A percentile compares a stretch with the other conserved stretches of the same genome.
These are phyloP conservation scores for Tringa solitaria DNA, from an alignment of 2,113 vertebrate species.

Conservation along the genomic window DNA sequence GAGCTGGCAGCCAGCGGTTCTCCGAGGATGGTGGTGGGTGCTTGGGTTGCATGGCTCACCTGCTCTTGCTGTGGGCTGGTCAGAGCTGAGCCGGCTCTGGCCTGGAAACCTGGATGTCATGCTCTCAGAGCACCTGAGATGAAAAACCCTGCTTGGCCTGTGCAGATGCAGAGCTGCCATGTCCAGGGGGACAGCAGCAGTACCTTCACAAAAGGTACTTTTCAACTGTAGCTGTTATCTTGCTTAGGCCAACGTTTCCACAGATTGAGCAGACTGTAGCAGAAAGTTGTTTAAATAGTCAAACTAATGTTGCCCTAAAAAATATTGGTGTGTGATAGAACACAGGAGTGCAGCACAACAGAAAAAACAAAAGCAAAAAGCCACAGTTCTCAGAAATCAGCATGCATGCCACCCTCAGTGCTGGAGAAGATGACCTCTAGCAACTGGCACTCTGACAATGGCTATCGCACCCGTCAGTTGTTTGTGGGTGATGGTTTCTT, in stretches of 20 bases:
- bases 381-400: not conserved
- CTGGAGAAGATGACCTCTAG: not conserved
- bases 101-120: not conserved
- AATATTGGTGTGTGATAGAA: not conserved
- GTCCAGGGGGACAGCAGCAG: not conserved
- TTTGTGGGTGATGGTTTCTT: not conserved
- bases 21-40: accelerated
- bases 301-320: not conserved
- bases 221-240: not conserved
- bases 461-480: accelerated
- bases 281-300: not conserved
- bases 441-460: not conserved
- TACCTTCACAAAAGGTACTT: not conserved
- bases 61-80: not conserved
- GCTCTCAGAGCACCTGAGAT: accelerated
- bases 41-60: accelerated
- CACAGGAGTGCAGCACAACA: not conserved
- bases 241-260: not conserved
- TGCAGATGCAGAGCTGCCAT: not conserved
- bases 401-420: accelerated
- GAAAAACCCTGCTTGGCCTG: not conserved
- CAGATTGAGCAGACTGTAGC: not conserved
- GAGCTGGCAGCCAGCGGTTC: not conserved
- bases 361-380: not conserved
- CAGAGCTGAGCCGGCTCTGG: not conserved